Conservation (phyloP, 1,140 invertebrate genomes). For the Spodoptera litura region DNA sequence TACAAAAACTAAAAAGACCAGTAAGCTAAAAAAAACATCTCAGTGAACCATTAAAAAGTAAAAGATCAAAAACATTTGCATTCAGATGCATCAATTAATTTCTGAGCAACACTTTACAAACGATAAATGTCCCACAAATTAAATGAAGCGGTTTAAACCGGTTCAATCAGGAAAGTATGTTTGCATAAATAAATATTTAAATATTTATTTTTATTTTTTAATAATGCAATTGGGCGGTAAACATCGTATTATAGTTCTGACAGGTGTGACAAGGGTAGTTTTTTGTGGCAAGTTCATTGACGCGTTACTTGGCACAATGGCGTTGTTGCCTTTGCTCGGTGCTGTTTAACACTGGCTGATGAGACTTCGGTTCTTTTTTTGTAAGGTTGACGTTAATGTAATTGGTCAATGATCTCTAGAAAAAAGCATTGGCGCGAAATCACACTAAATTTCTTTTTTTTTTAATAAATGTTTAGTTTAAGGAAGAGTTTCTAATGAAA, state of each 20-base stretch:
- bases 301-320: conserved; percentile 12
- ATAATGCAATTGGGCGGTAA: conserved; percentile 48
- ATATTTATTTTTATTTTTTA: conserved; percentile 5
- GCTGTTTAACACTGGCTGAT: conserved; percentile 4
- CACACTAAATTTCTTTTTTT: background rate
- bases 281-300: conserved; percentile 48
- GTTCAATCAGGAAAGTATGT: conserved; percentile 20
- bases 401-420: background rate
- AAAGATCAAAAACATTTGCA: conserved; percentile 10
- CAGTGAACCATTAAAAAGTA: background rate
- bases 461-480: no score
- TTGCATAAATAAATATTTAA: conserved; percentile 25
- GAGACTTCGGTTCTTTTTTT: background rate
- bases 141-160: conserved; percentile 27
- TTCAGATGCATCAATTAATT: conserved; percentile 21
- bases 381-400: background rate
- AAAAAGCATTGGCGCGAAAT: background rate
- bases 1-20: background rate
- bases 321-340: background rate
- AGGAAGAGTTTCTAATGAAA: no score
- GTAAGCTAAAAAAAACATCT: background rate
- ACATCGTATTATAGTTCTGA: conserved; percentile 53
- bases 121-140: conserved; percentile 11
- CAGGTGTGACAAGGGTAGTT: conserved; percentile 56
- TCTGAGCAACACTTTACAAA: conserved; percentile 29